Evolutionary conservation across 2,113 vertebrate genomes (phyloP), one percentile per base, ranked within the genome.

Genomic region (Hippopotamus amphibius): DNA sequence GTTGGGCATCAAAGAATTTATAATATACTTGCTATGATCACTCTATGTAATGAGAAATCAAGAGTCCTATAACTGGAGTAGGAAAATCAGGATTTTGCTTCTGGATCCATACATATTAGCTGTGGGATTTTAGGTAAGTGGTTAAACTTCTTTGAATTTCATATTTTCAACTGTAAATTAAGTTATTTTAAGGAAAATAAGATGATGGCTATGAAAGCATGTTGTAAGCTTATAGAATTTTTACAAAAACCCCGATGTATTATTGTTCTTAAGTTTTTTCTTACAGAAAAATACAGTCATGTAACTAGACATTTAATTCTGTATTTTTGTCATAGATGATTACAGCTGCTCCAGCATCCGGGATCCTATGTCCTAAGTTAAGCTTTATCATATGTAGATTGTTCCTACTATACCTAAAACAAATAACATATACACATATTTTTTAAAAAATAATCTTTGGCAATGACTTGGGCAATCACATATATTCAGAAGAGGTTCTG

Each of bases 401-500:
- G 16, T 55, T 72, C 7, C 57, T 33, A 53, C 3, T 68, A 33
- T 46, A 59, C 12, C 19, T 72, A 59, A 86, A 46, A 61, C 8
- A 68, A 88, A 46, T 26, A 37, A 68, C 21, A 65, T 0, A 24
- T 26, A 89, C 4, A 76, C 3, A 33, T 24, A 79, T 13, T 5
- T 41, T 66, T 97, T 46, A 89, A 80, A 0, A 21, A 37, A 37
- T 37, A 37, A 50, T 81, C 33, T 87, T 96, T 77, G 91, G 77
- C 90, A 96, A 82, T 71, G 59, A 90, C 8, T 19, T 83, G 46
- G 88, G 81, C 37, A 68, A 68, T 81, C 37, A 82, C 72, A 33
- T 0, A 33, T 65, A 88, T 92, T 97, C 90, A 85, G 90, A 86
- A 81, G 84, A 0, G 0, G 26, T 43, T 88, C 65, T 77, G n/a